Percentiles rank a stretch among this genome's conserved stretches.
Evolutionary conservation across 2,113 vertebrate genomes (phyloP).

Genomic region (Eurypyga helias): DNA sequence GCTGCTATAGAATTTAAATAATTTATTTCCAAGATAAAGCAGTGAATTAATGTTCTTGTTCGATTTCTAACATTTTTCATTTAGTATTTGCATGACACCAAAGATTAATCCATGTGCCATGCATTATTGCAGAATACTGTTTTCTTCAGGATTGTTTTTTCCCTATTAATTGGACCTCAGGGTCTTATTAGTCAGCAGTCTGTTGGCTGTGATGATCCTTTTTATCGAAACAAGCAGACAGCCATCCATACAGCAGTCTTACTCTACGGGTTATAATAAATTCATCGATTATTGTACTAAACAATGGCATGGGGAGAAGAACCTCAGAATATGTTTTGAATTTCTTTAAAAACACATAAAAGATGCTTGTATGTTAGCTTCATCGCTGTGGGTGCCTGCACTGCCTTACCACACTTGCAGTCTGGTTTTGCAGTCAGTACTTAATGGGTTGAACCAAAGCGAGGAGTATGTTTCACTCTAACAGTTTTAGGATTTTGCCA

Average conservation of each 20-base stretch:
- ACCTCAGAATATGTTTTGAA: neutral
- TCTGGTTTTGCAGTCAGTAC: neutral
- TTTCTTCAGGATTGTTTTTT: neutral
- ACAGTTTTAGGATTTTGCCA: neutral
- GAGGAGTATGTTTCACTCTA: neutral
- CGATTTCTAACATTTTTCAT: neutral
- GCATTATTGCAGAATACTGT: neutral
- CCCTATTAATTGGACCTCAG: neutral
- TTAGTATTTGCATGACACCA: neutral
- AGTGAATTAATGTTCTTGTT: neutral
- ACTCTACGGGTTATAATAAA: neutral
- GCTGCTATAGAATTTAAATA: neutral
- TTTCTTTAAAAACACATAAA: neutral
- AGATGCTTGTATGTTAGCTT: neutral
- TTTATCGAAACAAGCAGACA: neutral
- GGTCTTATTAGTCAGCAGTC: neutral
- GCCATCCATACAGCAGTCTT: neutral
- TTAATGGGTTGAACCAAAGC: neutral
- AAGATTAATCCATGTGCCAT: neutral
- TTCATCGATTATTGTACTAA: neutral
- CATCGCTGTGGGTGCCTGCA: neutral
- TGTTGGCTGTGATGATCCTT: neutral
- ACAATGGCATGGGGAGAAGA: neutral
- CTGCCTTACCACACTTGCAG: fast-evolving
- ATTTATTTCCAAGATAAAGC: neutral